Evolutionary conservation across 2,113 vertebrate genomes (phyloP), one percentile per base, ranked within the genome.

Genomic region (Coptodon rendalli): DNA sequence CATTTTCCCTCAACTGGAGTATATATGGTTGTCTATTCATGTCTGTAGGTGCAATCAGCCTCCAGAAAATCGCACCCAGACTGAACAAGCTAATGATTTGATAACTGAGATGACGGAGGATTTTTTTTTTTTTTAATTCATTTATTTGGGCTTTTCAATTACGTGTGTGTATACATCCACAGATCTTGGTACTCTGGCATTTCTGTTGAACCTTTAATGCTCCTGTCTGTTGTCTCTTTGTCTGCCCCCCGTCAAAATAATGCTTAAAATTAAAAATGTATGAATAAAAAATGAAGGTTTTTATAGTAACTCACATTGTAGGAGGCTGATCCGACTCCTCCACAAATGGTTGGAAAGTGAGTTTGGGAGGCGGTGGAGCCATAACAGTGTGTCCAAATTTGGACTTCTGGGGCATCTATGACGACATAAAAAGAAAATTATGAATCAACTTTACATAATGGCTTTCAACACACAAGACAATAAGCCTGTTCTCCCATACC

Each of bases 271-370:
- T 17, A 27, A 73, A 76, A 48, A 17, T 73, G 6, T 19, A 73
- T 3, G 7, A 48, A 29, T 19, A 5, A 12, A 76, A 76, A 48
- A 29, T 76, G 19, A 79, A 73, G 27, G 45, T 22, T 57, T 3
- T 57, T 12, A 5, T 36, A 4, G 61, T n/a, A n/a, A 97, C 98
- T 97, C 94, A 99, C 98, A 98, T 97, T 38, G 95, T 94, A 78
- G 97, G 97, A 19, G 97, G 97, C 78, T 97, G 96, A 82, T 97
- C 97, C 7, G 95, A 95, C 90, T 99, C 98, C 13, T 99, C 98
- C 81, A 98, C 98, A 81, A 98, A 99, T 0, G 98, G 98, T 38
- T 97, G 97, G 92, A 99, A 99, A 61, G 71, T 96, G 36, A 98
- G 97, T 89, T 96, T 96, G 3, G 91, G 89, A 50, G 95, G 93